A percentile compares a stretch with the other conserved stretches of the same genome.
Conservation (phyloP, 2,888 invertebrate genomes). For the Drosophila vallismaia region DNA sequence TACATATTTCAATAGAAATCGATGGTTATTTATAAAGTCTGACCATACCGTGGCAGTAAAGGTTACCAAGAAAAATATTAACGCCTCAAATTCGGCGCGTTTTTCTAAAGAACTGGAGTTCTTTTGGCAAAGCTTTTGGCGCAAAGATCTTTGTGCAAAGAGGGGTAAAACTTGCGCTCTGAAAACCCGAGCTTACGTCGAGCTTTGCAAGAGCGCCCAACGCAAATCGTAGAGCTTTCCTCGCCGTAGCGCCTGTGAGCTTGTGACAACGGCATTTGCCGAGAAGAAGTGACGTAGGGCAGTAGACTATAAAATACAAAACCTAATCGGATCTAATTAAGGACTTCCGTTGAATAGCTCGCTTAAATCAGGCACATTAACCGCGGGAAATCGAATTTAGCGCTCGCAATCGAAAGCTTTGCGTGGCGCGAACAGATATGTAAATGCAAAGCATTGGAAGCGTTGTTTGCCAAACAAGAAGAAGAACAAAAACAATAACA, state of each 20-base stretch:
- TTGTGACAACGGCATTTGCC: conserved; percentile 23
- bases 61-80: no score
- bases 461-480: conserved; percentile 11
- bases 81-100: background rate
- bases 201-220: conserved; percentile 27
- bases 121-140: background rate
- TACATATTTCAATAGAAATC: no score
- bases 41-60: no score
- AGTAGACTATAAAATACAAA: conserved; percentile 28
- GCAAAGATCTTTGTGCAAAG: background rate
- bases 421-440: background rate
- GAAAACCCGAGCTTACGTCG: conserved; percentile 1
- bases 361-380: background rate
- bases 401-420: background rate
- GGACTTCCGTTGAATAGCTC: conserved; percentile 7
- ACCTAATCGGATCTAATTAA: conserved; percentile 19
- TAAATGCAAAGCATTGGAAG: background rate
- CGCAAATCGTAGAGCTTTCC: conserved; percentile 38
- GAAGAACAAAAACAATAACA: conserved; percentile 14
- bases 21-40: no score
- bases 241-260: conserved; percentile 11
- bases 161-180: conserved; percentile 1
- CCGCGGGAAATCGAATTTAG: background rate
- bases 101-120: background rate
- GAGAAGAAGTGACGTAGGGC: conserved; percentile 23